phyloP scores from a whole-genome alignment of 1,140 invertebrate genomes.

The Nasonia vitripennis region DNA sequence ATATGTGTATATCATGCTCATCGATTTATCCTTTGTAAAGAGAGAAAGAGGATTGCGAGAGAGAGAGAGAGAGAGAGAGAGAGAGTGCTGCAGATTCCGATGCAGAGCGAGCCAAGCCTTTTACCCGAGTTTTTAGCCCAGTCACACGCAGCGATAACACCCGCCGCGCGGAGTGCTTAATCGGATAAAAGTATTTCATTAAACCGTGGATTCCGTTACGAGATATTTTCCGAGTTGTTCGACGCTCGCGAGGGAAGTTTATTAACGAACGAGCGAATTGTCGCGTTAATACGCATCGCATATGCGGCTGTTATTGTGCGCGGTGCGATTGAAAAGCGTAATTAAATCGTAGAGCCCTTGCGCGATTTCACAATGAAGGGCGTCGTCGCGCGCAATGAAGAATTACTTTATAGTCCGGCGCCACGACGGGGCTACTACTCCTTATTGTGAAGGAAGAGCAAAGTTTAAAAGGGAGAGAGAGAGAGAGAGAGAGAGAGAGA shows the following conservation, averaged over 20 bases:
- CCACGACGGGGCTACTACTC: not conserved
- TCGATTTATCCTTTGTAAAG: not conserved
- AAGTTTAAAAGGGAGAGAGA: not conserved
- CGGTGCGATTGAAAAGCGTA: not conserved
- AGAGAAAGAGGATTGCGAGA: not conserved
- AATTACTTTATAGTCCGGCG: not conserved
- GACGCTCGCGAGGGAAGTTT: too few relatives aligned
- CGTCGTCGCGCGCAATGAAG: not conserved
- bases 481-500: too few relatives aligned
- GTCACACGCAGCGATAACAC: not conserved
- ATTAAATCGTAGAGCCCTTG: not conserved
- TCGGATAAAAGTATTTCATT: not conserved
- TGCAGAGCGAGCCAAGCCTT: not conserved
- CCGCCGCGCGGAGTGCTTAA: not conserved
- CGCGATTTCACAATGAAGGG: not conserved
- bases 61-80: constrained; percentile 1
- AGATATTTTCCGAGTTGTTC: not conserved
- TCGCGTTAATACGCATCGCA: too few relatives aligned
- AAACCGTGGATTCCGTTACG: not conserved
- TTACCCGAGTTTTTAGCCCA: not conserved
- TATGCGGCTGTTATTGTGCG: too few relatives aligned
- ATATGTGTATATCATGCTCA: not conserved
- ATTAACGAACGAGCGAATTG: not conserved
- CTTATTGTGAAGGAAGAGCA: not conserved
- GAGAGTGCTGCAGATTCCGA: not conserved